A percentile compares a stretch with the other conserved stretches of the same genome.
These are phyloP conservation scores for Anas platyrhynchos DNA, from an alignment of 2,113 vertebrate species.

Conservation along the genomic window DNA sequence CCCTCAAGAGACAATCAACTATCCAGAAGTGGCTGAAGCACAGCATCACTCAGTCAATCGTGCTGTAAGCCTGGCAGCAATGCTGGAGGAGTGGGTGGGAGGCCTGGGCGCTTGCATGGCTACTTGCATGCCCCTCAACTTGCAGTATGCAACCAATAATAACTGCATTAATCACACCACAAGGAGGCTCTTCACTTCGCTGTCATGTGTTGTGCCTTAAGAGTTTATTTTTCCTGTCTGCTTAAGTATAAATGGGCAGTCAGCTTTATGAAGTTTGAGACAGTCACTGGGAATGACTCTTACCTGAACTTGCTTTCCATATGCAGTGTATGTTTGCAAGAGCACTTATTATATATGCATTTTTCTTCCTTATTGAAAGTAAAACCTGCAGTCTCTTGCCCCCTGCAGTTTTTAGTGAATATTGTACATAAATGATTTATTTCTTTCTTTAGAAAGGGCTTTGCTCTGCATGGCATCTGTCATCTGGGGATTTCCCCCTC, in stretches of 20 bases:
- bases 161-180: neutral
- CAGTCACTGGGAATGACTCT: neutral
- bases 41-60: too few relatives aligned
- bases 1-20: neutral
- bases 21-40: neutral
- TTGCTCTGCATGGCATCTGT: conserved; percentile 26
- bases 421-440: conserved; percentile 59
- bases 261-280: neutral
- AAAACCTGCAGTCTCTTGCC: conserved; percentile 61
- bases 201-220: rapidly evolving
- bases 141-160: neutral
- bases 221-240: neutral
- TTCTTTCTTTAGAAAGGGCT: conserved; percentile 42
- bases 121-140: neutral
- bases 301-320: neutral
- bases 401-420: conserved; percentile 44
- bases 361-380: conserved; percentile 13
- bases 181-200: neutral
- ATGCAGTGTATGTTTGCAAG: neutral
- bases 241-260: neutral
- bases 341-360: neutral
- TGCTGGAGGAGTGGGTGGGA: neutral
- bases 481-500: neutral
- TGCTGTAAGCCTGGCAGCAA: rapidly evolving
- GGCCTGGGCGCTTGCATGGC: neutral